Conservation (phyloP, 2,888 invertebrate species). For the Nomada hirtipes region DNA sequence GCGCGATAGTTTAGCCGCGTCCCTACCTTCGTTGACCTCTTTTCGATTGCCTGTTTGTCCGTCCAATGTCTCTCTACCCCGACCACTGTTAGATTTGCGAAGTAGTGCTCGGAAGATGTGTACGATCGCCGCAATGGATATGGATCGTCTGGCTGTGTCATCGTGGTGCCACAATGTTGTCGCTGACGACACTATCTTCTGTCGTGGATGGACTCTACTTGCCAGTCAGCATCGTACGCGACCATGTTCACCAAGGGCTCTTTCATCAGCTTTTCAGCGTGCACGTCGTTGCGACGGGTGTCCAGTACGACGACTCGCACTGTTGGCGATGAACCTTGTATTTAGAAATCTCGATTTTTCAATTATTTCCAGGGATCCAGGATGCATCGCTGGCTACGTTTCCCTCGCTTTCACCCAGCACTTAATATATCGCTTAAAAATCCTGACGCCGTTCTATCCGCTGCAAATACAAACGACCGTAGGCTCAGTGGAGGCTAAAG, state of each 20-base stretch:
- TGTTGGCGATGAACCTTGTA: neutral
- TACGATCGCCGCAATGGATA: constrained; percentile 9
- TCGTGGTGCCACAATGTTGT: constrained; percentile 12
- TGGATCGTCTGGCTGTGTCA: neutral
- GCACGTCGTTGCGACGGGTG: neutral
- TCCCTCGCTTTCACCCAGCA: constrained; percentile 68
- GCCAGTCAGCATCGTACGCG: constrained; percentile 15
- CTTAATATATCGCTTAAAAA: constrained; percentile 22
- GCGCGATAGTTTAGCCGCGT: constrained; percentile 28
- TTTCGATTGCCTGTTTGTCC: constrained; percentile 4
- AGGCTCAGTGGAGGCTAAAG: constrained; percentile 24
- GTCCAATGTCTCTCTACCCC: constrained; percentile 12
- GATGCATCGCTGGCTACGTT: constrained; percentile 39
- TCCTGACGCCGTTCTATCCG: neutral
- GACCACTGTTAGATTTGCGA: constrained; percentile 31
- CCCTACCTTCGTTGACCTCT: constrained; percentile 9
- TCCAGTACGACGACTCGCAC: constrained; percentile 12
- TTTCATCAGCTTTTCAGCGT: constrained; percentile 16
- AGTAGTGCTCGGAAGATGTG: neutral
- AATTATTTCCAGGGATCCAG: constrained; percentile 46
- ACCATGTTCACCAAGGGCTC: constrained; percentile 9
- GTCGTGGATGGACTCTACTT: constrained; percentile 25
- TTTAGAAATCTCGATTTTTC: constrained; percentile 19
- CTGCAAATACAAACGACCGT: constrained; percentile 9
- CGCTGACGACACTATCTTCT: constrained; percentile 29